Percentiles rank a stretch among this genome's conserved stretches.
These are phyloP conservation scores for Myotis yumanensis DNA, from an alignment of 2,113 vertebrate species.

Conservation along the genomic window DNA sequence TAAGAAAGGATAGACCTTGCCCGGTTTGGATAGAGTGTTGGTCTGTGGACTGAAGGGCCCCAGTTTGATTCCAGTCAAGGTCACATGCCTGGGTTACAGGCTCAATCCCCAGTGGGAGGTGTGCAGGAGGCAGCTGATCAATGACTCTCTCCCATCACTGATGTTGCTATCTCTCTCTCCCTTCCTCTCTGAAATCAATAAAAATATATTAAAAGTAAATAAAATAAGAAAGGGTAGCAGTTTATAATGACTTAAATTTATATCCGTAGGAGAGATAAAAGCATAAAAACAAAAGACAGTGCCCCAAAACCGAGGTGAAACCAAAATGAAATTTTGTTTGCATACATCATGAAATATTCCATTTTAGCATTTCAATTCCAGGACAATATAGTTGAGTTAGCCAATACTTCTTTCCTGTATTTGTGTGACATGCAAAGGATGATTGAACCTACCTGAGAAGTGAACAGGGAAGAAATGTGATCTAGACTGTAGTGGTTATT, in stretches of 20 bases:
- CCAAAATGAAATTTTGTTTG: neutral
- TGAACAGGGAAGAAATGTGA: slow-evolving; percentile 93
- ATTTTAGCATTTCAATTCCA: neutral
- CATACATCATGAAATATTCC: neutral
- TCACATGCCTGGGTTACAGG: too few relatives aligned
- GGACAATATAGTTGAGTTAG: neutral
- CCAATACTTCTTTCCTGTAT: neutral
- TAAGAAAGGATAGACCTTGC: neutral
- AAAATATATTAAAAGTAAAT: neutral
- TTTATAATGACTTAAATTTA: neutral
- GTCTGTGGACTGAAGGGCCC: too few relatives aligned
- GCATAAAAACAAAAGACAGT: neutral
- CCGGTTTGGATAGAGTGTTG: too few relatives aligned
- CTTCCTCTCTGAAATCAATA: too few relatives aligned
- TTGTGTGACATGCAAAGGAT: neutral
- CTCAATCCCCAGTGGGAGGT: too few relatives aligned
- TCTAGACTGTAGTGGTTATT: slow-evolving; percentile 93
- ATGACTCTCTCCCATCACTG: too few relatives aligned
- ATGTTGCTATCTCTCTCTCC: too few relatives aligned
- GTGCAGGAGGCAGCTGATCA: too few relatives aligned
- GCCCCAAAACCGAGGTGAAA: neutral
- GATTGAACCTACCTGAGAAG: slow-evolving; percentile 87
- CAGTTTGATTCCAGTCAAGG: too few relatives aligned
- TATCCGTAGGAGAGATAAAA: neutral
- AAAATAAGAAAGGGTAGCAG: neutral